Base-by-base conservation (phyloP, 2,797 vertebrate species). In the Cuculus canorus region DNA sequence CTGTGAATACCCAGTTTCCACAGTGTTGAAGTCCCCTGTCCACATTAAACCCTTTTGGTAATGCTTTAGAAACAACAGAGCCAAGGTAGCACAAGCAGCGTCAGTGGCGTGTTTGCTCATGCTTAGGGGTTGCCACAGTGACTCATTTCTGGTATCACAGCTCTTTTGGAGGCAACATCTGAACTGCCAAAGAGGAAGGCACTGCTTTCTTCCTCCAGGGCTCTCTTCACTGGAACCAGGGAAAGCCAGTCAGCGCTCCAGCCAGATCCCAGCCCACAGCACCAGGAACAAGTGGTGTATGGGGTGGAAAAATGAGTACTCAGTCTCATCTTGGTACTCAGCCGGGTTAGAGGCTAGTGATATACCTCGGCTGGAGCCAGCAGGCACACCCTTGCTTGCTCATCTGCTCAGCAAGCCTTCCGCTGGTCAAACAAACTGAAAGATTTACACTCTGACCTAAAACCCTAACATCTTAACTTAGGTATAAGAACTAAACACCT, bases 331-430 rank as follows among this genome's bases (percentile, higher is more conserved):
- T 28, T 57, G 50, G 12, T 28, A 25, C 5, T 57, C 23, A 69
- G n/a, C 9, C 37, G 52, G 27, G n/a, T 28, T 10, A 47, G 25
- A 66, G 8, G 33, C 18, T 65, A 41, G 50, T 5, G 52, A 81
- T 53, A 85, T 45, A 43, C 27, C 32, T 66, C 57, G 19, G 25
- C 2, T 21, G 39, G 10, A 47, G 16, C 64, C 83, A 72, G 16
- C 24, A 47, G 60, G 11, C 22, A 30, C 12, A 23, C 9, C 13
- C 43, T 17, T 56, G 41, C 47, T 22, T 48, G 41, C 50, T 56
- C 41, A 35, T 6, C 37, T 73, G 56, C 56, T 60, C 2, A 0
- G 35, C 59, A 12, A 9, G 30, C 0, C 1, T 0, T 60, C 17
- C 3, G 4, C 17, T 8, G 2, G 60, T 39, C 70, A 33, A 53